These are phyloP conservation scores for Ceratosolen fusciceps DNA, from an alignment of 1,140 invertebrate species.

Conservation along the genomic window DNA sequence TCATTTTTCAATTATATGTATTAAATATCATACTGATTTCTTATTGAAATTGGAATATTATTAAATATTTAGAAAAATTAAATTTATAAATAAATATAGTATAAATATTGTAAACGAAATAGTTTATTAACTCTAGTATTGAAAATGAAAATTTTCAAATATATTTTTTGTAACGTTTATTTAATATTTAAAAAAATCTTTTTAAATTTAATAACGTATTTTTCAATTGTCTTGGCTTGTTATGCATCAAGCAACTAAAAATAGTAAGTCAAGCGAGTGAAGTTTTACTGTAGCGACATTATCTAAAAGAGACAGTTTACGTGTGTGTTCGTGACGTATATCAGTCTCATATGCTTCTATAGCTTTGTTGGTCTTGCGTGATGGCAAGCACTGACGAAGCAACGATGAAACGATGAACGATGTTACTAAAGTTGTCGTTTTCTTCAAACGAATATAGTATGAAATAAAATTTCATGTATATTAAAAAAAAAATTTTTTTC, in stretches of 20 bases:
- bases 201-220: background rate
- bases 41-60: no score
- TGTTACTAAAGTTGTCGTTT: slow-evolving; percentile 18
- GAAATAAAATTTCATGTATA: slow-evolving; percentile 38
- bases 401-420: slow-evolving; percentile 35
- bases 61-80: no score
- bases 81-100: no score
- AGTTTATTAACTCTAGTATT: no score
- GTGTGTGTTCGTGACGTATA: background rate
- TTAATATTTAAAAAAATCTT: no score
- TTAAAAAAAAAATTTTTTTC: slow-evolving; percentile 3
- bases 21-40: no score
- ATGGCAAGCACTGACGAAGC: slow-evolving; percentile 26
- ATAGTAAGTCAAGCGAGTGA: background rate
- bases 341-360: background rate
- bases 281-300: background rate
- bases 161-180: no score
- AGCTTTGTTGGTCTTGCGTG: slow-evolving; percentile 6
- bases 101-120: no score
- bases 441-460: slow-evolving; percentile 20
- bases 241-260: background rate
- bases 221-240: background rate
- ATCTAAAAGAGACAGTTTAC: no score
- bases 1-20: no score
- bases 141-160: no score